phyloP scores from a whole-genome alignment of 2,888 invertebrate species.

The Polyploca ridens region DNA sequence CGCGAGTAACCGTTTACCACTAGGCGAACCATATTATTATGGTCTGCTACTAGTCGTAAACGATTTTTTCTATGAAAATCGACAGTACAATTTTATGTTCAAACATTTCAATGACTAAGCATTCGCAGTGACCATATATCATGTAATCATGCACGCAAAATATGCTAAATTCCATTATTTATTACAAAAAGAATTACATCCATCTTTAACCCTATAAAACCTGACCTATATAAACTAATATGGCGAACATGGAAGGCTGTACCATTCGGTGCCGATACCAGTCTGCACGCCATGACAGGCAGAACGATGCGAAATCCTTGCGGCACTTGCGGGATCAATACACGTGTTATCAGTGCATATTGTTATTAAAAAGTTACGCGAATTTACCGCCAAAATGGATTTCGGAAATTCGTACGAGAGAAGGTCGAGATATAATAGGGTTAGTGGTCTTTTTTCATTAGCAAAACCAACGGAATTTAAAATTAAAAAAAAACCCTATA shows the following conservation, averaged over 20 bases:
- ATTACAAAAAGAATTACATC: neutral
- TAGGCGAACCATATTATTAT: too few species aligned
- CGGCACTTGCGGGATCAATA: slow-evolving; percentile 58
- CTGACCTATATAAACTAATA: slow-evolving; percentile 61
- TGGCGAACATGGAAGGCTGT: slow-evolving; percentile 42
- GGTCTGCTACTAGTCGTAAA: too few species aligned
- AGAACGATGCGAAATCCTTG: slow-evolving; percentile 56
- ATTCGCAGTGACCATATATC: neutral
- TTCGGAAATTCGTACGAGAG: slow-evolving; percentile 84
- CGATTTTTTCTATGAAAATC: too few species aligned
- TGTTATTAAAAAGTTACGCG: slow-evolving; percentile 14
- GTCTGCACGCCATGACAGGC: slow-evolving; percentile 24
- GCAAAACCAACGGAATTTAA: too few species aligned
- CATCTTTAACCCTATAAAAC: slow-evolving; percentile 42
- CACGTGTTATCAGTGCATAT: slow-evolving; percentile 42
- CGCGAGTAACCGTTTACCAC: too few species aligned
- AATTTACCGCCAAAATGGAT: slow-evolving; percentile 62
- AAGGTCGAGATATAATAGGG: slow-evolving; percentile 86
- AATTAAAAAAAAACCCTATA: too few species aligned
- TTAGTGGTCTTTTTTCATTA: slow-evolving; percentile 44
- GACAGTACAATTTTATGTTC: too few species aligned
- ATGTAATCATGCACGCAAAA: neutral
- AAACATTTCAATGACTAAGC: too few species aligned
- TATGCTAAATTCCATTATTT: neutral
- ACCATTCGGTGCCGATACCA: slow-evolving; percentile 50